Percentiles rank a stretch among this genome's conserved stretches.
These are phyloP conservation scores for Acrocephalus kingi DNA, from an alignment of 2,113 vertebrate genomes.

Conservation along the genomic window DNA sequence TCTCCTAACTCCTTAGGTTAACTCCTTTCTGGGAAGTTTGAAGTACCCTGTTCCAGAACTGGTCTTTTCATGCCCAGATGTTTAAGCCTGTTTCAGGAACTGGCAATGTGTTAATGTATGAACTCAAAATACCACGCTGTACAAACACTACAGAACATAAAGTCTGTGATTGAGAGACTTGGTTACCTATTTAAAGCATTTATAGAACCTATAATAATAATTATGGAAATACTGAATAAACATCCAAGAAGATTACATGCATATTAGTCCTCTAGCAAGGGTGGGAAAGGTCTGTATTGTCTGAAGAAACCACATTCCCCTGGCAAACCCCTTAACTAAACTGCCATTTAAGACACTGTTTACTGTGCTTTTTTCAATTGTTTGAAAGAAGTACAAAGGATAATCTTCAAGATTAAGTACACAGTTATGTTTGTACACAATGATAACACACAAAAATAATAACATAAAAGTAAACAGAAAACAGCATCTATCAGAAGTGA, in stretches of 20 bases:
- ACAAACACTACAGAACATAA: neutral
- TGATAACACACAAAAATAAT: neutral
- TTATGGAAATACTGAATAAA: slow-evolving; percentile 32
- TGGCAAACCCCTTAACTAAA: slow-evolving; percentile 40
- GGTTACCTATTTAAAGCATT: slow-evolving; percentile 45
- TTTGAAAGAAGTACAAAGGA: neutral
- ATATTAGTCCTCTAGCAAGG: neutral
- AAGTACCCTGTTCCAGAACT: neutral
- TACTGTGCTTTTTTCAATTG: neutral
- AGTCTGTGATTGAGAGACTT: slow-evolving; percentile 25
- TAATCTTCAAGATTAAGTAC: neutral
- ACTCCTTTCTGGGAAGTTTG: neutral
- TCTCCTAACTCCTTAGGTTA: too few species aligned
- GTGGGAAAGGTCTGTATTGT: neutral
- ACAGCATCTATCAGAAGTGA: neutral
- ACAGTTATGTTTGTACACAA: neutral
- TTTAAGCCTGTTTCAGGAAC: neutral
- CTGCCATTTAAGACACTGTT: neutral
- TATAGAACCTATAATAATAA: slow-evolving; percentile 1
- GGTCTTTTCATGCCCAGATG: neutral
- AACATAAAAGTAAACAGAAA: neutral
- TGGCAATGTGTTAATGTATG: neutral
- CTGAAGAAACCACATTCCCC: slow-evolving; percentile 1
- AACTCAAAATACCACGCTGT: slow-evolving; percentile 1
- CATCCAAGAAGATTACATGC: neutral